A percentile compares a stretch with the other conserved stretches of the same genome.
Conservation (phyloP, 2,113 vertebrate species). For the Thalassoma bifasciatum region DNA sequence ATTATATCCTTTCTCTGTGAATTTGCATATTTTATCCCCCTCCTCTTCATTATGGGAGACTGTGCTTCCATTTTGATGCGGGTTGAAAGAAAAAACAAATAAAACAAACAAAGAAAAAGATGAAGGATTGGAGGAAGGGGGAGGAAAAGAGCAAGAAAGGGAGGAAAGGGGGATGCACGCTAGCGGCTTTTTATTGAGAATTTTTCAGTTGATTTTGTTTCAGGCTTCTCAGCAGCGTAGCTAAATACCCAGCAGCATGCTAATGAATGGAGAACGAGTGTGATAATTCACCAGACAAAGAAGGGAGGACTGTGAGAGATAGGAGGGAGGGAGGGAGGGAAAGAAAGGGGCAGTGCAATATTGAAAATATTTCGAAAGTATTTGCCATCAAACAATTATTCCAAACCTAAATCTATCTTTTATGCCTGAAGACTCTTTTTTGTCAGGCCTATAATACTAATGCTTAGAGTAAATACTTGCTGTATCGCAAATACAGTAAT, state of each 20-base stretch:
- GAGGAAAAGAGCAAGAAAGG: conserved; percentile 23
- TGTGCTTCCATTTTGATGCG: conserved; percentile 74
- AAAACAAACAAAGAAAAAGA: conserved; percentile 52
- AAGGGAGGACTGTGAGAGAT: conserved; percentile 51
- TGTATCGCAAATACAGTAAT: conserved; percentile 78
- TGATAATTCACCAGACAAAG: conserved; percentile 75
- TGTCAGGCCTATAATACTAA: conserved; percentile 62
- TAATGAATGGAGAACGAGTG: conserved; percentile 81
- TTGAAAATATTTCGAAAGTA: conserved; percentile 72
- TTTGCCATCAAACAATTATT: conserved; percentile 79
- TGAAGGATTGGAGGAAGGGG: conserved; percentile 34
- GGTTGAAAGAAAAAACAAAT: conserved; percentile 60
- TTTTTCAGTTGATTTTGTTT: conserved; percentile 83
- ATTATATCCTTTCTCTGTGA: conserved; percentile 81
- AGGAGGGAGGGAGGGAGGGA: background rate
- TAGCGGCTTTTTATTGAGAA: conserved; percentile 72
- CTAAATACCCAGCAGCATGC: conserved; percentile 80
- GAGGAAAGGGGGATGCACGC: conserved; percentile 18
- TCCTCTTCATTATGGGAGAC: conserved; percentile 74
- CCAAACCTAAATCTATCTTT: conserved; percentile 70
- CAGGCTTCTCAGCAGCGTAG: conserved; percentile 75
- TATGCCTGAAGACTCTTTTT: conserved; percentile 61
- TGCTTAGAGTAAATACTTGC: conserved; percentile 75
- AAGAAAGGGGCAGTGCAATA: conserved; percentile 12
- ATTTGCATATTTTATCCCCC: conserved; percentile 83